Base-by-base conservation (phyloP, 2,888 invertebrate species). In the Thelaira solivaga region DNA sequence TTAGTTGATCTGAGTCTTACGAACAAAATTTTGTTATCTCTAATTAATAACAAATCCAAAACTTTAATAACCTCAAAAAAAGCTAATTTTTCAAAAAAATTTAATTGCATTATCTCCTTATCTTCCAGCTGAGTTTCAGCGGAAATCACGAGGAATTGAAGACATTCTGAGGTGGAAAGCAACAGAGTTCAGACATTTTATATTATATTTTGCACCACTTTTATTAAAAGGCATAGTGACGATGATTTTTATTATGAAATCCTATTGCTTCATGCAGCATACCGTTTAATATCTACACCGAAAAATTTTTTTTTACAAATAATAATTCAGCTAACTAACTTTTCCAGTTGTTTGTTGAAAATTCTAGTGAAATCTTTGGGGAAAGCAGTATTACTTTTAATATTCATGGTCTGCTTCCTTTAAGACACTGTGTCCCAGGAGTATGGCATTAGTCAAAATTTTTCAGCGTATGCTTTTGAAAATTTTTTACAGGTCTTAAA, bases 311-410 rank as follows among this genome's bases (percentile, higher is more conserved):
- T n/a, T n/a, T n/a, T n/a, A n/a, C n/a, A n/a, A n/a, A n/a, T n/a
- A n/a, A n/a, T n/a, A n/a, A n/a, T n/a, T n/a, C n/a, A n/a, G n/a
- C n/a, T n/a, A n/a, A n/a, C n/a, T n/a, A n/a, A n/a, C n/a, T n/a
- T n/a, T n/a, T n/a, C n/a, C n/a, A n/a, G n/a, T n/a, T 6, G n/a
- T 47, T 57, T 57, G 47, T 57, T 1, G 31, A 36, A 49, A 47
- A 39, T 29, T 69, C 59, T 49, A 34, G 18, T 20, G 29, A 24
- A 16, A 20, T 69, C 6, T 69, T 59, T 41, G 49, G 59, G 11
- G 39, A 39, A 26, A 41, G 26, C 13, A 47, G 26, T 26, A 7
- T 69, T 24, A 51, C 47, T 11, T 59, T 36, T 39, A 59, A 59
- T 18, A 49, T 49, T 11, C 59, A 69, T 26, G 36, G 34, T 5